Base-by-base conservation (phyloP, 2,113 vertebrate genomes). In the Mus musculus region DNA sequence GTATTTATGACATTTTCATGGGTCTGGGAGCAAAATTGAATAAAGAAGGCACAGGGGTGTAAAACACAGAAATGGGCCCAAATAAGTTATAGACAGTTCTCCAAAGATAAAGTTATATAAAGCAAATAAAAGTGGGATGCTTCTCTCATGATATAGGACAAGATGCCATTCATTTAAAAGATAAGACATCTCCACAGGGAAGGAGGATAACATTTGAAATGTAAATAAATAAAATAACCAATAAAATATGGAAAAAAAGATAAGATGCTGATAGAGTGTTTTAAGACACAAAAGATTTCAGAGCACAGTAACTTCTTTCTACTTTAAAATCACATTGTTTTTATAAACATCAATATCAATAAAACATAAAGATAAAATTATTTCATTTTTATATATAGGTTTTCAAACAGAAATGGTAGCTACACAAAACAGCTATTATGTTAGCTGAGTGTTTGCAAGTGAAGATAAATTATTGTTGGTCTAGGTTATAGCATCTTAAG, bases 91-190 rank as follows among this genome's bases (percentile, higher is more conserved):
- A 77, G 17, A 76, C 93, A 65, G 2, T 61, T 85, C 42, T 92
- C 61, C 52, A 90, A 85, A 81, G 65, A 22, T 6, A 85, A 72
- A 77, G 67, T 30, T 22, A 82, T 59, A 24, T 61, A 14, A 4
- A 86, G 87, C 17, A 93, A 81, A 12, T 52, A 28, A 88, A 94
- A 93, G 75, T 6, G 80, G 12, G 77, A 33, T 19, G 24, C 46
- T 91, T 65, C 26, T 90, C 87, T 91, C 61, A 88, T 91, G 14
- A 71, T 91, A 9, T 1, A 94, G 77, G 75, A 94, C 33, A 92
- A 61, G 2, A 24, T 10, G 17, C 11, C 39, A 26, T 72, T 90
- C 7, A 20, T 20, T 65, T 67, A 52, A 73, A 85, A 17, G 33
- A 91, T 39, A 77, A 81, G 46, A 86, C 65, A 82, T n/a, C 20